phyloP scores from a whole-genome alignment of 2,888 invertebrate species.

The Zygaena filipendulae region DNA sequence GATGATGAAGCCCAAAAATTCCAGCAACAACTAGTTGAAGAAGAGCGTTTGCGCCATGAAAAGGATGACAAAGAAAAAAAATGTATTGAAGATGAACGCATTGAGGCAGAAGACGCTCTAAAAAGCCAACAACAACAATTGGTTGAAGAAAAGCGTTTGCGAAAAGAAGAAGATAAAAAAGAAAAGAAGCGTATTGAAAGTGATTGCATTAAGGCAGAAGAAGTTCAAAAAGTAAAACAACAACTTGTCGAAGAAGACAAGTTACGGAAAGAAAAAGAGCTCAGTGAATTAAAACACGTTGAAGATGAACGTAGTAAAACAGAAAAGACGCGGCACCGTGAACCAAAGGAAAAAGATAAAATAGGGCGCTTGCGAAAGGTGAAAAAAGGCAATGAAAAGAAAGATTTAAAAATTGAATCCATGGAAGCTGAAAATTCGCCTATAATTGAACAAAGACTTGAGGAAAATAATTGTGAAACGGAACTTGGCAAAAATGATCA shows the following conservation, averaged over 20 bases:
- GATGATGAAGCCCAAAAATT: too few relatives aligned
- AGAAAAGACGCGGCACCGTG: too few relatives aligned
- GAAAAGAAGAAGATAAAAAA: slow-evolving; percentile 1
- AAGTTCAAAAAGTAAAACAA: too few relatives aligned
- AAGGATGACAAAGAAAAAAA: neutral
- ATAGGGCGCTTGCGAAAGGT: slow-evolving; percentile 1
- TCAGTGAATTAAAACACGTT: slow-evolving; percentile 6
- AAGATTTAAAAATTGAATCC: slow-evolving; percentile 12
- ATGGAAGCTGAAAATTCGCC: neutral
- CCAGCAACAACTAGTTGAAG: too few relatives aligned
- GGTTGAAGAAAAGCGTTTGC: neutral
- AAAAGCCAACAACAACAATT: too few relatives aligned
- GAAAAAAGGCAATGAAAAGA: neutral
- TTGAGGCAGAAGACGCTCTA: too few relatives aligned
- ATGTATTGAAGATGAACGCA: too few relatives aligned
- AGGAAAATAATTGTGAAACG: slow-evolving; percentile 13
- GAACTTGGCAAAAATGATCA: slow-evolving; percentile 8
- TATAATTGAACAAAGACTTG: too few relatives aligned
- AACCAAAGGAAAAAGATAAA: too few relatives aligned
- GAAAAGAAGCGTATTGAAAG: slow-evolving; percentile 11
- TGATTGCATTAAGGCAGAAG: slow-evolving; percentile 7
- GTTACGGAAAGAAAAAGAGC: slow-evolving; percentile 15
- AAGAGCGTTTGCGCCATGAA: neutral
- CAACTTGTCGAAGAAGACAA: too few relatives aligned
- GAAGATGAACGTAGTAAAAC: slow-evolving; percentile 4